Evolutionary conservation across 92 coral and sea anemone genomes (phyloP).

Genomic region (Palythoa grandiflora): DNA sequence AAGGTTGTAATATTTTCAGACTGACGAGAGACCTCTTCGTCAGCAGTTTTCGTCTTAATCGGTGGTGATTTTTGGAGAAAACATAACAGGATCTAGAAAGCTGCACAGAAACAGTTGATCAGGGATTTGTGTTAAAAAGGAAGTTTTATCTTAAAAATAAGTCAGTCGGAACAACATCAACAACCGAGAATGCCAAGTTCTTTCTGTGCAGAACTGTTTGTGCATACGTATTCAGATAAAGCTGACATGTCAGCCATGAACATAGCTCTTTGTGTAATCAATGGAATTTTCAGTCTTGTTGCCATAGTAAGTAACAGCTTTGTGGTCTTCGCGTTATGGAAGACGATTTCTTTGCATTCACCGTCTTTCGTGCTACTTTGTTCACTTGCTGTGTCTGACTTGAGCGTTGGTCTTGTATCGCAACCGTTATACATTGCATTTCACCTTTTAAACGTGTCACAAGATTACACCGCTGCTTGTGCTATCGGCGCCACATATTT

Average conservation of each 20-base stretch:
- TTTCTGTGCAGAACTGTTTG: not conserved
- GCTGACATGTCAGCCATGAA: not conserved
- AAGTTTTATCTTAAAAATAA: too few species aligned
- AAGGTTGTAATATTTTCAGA: too few species aligned
- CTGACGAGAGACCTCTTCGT: too few species aligned
- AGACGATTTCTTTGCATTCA: slow-evolving; percentile 2
- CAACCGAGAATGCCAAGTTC: slow-evolving; percentile 2
- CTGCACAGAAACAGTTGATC: too few species aligned
- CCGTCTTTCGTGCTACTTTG: slow-evolving; percentile 34
- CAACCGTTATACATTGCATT: slow-evolving; percentile 28
- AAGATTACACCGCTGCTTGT: not conserved
- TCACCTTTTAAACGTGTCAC: not conserved
- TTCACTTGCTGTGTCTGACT: slow-evolving; percentile 18
- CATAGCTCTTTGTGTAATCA: slow-evolving; percentile 5
- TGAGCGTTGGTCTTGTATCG: slow-evolving; percentile 30
- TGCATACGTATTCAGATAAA: not conserved
- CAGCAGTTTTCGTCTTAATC: too few species aligned
- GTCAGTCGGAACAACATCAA: too few species aligned
- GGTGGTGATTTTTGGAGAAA: too few species aligned
- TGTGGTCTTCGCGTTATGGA: slow-evolving; percentile 31
- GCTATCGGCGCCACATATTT: slow-evolving; percentile 8
- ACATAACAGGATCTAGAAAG: too few species aligned
- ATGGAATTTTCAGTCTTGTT: slow-evolving; percentile 7
- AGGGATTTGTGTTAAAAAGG: too few species aligned
- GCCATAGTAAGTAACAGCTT: slow-evolving; percentile 35